Percentiles rank a stretch among this genome's conserved stretches.
These are phyloP conservation scores for Anarrhichthys ocellatus DNA, from an alignment of 2,113 vertebrate genomes.

Conservation along the genomic window DNA sequence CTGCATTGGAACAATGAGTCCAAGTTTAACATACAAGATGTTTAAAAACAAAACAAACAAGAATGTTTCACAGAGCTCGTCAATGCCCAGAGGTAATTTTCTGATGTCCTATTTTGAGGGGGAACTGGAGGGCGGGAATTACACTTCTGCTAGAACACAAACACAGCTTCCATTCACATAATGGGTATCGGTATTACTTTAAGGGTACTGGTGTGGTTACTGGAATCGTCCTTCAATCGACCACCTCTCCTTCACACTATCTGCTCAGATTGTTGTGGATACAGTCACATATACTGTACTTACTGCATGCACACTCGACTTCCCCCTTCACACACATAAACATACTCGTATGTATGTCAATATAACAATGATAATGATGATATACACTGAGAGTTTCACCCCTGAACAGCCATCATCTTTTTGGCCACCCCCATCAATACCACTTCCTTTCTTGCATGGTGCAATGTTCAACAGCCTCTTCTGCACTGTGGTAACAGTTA, in stretches of 20 bases:
- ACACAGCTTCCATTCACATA: too few species aligned
- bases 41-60: constrained; percentile 6
- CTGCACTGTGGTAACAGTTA: neutral
- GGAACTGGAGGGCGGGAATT: too few species aligned
- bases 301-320: neutral
- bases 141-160: too few species aligned
- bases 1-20: constrained; percentile 13
- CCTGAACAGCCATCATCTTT: constrained; percentile 21
- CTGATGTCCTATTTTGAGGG: constrained; percentile 18
- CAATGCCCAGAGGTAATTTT: constrained; percentile 35
- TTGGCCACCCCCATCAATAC: constrained; percentile 8
- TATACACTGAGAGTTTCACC: constrained; percentile 24
- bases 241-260: too few species aligned
- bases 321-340: neutral
- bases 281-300: too few species aligned
- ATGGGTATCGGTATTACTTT: too few species aligned
- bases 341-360: neutral
- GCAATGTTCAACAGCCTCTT: constrained; percentile 17
- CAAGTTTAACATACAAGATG: constrained; percentile 14
- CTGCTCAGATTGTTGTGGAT: too few species aligned
- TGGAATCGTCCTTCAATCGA: too few species aligned
- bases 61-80: constrained; percentile 22
- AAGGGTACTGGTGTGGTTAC: too few species aligned
- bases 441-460: constrained; percentile 70
- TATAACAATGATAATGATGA: neutral